Evolutionary conservation across 2,888 invertebrate species (phyloP), one percentile per base, ranked within the genome.

Genomic region (Scrobipalpa costella): DNA sequence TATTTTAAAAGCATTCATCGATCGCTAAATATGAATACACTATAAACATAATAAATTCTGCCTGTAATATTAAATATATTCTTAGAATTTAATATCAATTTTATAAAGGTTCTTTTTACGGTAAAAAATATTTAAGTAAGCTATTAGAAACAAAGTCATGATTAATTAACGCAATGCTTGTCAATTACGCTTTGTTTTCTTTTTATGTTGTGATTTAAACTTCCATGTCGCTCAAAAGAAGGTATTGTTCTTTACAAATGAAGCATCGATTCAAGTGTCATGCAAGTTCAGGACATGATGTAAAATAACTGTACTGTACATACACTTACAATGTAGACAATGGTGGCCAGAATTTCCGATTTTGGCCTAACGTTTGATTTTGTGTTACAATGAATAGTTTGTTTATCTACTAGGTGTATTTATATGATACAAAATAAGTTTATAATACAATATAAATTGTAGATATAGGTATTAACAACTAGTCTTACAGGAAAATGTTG

Each of bases 401-500:
- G 74, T 77, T 76, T 72, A 73, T 77, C 77, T 78, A 72, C 74
- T 79, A 79, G 76, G 73, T 76, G 72, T 78, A 75, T 75, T 78
- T 74, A 74, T 74, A 74, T 73, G 70, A 76, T 74, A 74, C 76
- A 72, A 71, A 73, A 72, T 77, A 81, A 81, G 75, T 74, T 75
- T 71, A 74, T 79, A 79, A 77, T 73, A 75, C 74, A 78, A 77
- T 76, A 75, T 69, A 75, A 80, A 75, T 74, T 84, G 81, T 87
- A 86, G 87, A 85, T 84, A 87, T 85, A 85, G 84, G 85, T 87
- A 85, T 83, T 84, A 86, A 86, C 79, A 78, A 85, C 90, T 90
- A 90, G 90, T 90, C 90, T 86, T 83, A 86, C 87, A 84, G 83
- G 83, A 86, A 88, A 85, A 85, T 87, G 86, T 88, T 89, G 90